Conservation (phyloP, 2,797 vertebrate species). For the Falco concolor region DNA sequence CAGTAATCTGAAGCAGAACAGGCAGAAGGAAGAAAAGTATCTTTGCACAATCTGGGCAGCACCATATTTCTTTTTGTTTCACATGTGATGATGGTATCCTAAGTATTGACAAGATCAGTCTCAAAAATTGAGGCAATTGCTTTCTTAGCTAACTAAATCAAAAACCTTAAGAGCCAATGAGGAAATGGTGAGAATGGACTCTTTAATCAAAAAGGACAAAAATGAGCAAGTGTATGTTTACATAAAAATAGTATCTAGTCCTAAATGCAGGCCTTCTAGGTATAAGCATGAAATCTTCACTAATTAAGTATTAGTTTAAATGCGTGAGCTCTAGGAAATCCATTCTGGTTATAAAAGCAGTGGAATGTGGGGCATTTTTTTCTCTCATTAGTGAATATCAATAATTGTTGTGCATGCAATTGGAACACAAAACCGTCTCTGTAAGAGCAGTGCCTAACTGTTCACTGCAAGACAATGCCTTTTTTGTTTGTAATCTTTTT, state of each 20-base stretch:
- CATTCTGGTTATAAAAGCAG: neutral
- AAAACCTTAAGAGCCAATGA: neutral
- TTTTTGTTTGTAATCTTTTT: constrained; percentile 37
- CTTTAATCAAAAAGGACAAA: neutral
- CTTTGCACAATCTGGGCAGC: neutral
- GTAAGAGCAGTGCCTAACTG: constrained; percentile 12
- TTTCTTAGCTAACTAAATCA: neutral
- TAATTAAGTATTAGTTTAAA: constrained; percentile 1
- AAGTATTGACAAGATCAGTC: neutral
- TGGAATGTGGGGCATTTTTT: neutral
- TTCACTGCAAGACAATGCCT: constrained; percentile 19
- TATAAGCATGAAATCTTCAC: neutral
- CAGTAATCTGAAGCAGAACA: neutral
- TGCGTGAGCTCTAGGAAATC: neutral
- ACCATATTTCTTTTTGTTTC: neutral
- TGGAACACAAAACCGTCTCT: constrained; percentile 53
- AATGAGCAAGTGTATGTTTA: neutral
- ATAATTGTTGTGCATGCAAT: constrained; percentile 6
- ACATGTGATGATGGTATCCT: neutral
- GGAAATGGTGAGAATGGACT: neutral
- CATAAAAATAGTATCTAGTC: neutral
- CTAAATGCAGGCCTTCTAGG: neutral
- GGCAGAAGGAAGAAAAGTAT: neutral
- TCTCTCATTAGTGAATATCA: constrained; percentile 19
- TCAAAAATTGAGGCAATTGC: neutral